Conservation (phyloP, 53 echinoderm and acorn worm genomes). For the Stichopus horrens region DNA sequence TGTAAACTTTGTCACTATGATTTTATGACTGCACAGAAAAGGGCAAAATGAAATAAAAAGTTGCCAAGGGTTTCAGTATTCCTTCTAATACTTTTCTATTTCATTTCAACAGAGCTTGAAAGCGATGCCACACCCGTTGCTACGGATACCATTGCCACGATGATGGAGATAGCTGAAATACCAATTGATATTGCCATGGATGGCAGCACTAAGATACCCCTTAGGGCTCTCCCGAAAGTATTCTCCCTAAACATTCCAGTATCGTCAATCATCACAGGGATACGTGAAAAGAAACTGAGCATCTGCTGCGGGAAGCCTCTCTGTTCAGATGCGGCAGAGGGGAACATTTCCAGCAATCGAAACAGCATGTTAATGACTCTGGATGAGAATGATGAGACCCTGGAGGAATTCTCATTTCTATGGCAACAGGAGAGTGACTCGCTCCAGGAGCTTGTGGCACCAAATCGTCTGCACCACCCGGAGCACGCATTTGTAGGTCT, state of each 20-base stretch:
- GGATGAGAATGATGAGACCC: constrained; percentile 14
- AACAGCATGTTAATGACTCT: neutral
- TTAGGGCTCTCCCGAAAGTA: constrained; percentile 55
- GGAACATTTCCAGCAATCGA: constrained; percentile 29
- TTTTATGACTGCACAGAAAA: too few species aligned
- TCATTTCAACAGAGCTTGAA: constrained; percentile 31
- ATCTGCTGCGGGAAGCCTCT: constrained; percentile 41
- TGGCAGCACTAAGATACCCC: constrained; percentile 65
- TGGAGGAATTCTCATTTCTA: constrained; percentile 32
- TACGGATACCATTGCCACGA: constrained; percentile 52
- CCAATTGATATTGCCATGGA: constrained; percentile 55
- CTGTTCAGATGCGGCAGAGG: constrained; percentile 35
- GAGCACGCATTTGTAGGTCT: constrained; percentile 38
- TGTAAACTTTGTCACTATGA: too few species aligned
- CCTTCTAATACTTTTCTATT: neutral
- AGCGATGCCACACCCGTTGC: constrained; percentile 47
- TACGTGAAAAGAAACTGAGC: constrained; percentile 66
- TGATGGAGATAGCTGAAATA: constrained; percentile 45
- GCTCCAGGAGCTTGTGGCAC: constrained; percentile 6
- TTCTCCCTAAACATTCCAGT: constrained; percentile 53
- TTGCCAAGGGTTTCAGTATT: too few species aligned
- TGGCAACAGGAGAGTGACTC: constrained; percentile 9
- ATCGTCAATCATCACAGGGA: constrained; percentile 60
- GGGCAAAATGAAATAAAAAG: too few species aligned
- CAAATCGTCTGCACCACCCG: constrained; percentile 20